Conservation (phyloP, 2,797 vertebrate genomes). For the Anomalospiza imberbis region DNA sequence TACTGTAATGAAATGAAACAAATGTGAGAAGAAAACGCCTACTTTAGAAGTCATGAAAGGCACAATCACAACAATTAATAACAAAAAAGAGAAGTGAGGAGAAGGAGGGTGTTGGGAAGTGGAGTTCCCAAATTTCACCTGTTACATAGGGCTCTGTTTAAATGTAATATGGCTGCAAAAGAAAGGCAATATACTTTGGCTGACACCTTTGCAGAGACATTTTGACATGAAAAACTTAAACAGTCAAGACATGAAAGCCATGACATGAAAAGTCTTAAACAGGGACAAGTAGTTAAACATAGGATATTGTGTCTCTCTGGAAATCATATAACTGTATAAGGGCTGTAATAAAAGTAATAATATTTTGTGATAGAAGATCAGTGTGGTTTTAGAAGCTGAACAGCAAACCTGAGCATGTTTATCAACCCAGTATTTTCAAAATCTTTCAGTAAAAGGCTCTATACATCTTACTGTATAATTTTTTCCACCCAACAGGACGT, state of each 20-base stretch:
- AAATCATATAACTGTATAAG: neutral
- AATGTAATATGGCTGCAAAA: neutral
- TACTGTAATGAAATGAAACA: constrained; percentile 47
- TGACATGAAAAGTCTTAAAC: neutral
- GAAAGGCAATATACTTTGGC: neutral
- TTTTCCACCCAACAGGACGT: neutral
- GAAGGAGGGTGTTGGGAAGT: neutral
- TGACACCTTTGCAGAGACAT: neutral
- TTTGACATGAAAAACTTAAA: neutral
- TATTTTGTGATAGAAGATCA: neutral
- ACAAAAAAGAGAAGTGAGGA: neutral
- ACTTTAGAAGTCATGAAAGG: constrained; percentile 15
- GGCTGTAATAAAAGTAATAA: neutral
- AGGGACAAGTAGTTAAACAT: neutral
- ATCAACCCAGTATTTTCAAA: neutral
- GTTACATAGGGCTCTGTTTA: neutral
- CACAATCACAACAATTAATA: neutral
- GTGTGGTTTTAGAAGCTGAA: neutral
- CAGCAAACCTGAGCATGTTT: neutral
- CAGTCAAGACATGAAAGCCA: neutral
- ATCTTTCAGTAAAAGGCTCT: neutral
- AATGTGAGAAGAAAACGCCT: neutral
- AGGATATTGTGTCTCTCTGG: neutral
- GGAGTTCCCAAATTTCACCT: neutral
- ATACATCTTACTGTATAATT: neutral